Evolutionary conservation across 92 coral and sea anemone genomes (phyloP).

Genomic region (Epizoanthus scotinus): DNA sequence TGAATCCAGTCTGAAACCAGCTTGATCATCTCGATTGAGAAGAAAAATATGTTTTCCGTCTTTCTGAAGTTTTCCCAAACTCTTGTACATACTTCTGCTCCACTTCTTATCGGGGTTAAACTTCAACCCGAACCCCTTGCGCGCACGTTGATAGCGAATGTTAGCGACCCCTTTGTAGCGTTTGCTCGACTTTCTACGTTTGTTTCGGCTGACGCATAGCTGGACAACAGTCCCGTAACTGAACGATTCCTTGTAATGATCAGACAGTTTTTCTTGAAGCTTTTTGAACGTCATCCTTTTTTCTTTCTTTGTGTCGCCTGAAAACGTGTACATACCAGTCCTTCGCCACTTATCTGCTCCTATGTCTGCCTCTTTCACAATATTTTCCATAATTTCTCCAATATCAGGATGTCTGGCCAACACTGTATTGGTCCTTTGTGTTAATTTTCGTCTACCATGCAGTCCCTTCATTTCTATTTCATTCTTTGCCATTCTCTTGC

Average conservation of each 20-base stretch:
- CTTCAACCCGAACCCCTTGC: constrained; percentile 59
- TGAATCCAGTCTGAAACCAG: constrained; percentile 57
- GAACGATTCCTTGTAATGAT: constrained; percentile 33
- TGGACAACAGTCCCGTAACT: constrained; percentile 57
- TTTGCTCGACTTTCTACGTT: constrained; percentile 3
- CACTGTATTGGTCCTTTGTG: constrained; percentile 14
- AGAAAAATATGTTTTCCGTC: constrained; percentile 50
- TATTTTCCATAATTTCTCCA: constrained; percentile 62
- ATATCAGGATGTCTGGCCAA: constrained; percentile 47
- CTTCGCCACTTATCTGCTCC: constrained; percentile 64
- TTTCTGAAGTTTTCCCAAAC: constrained; percentile 50
- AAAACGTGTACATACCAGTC: constrained; percentile 66
- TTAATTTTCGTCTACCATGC: constrained; percentile 16
- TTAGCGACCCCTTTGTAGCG: constrained; percentile 59
- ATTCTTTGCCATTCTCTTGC: constrained; percentile 22
- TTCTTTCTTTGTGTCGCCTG: constrained; percentile 54
- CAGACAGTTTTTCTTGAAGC: constrained; percentile 24
- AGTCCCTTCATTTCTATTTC: constrained; percentile 36
- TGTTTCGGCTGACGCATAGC: constrained; percentile 46
- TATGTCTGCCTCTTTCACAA: constrained; percentile 48
- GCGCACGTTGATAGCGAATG: constrained; percentile 50
- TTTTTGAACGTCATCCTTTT: constrained; percentile 48
- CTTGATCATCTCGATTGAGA: constrained; percentile 63
- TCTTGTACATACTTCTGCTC: constrained; percentile 53
- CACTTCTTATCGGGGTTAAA: constrained; percentile 61